These are phyloP conservation scores for Eubasilissa splendida DNA, from an alignment of 2,888 invertebrate species.

Conservation along the genomic window DNA sequence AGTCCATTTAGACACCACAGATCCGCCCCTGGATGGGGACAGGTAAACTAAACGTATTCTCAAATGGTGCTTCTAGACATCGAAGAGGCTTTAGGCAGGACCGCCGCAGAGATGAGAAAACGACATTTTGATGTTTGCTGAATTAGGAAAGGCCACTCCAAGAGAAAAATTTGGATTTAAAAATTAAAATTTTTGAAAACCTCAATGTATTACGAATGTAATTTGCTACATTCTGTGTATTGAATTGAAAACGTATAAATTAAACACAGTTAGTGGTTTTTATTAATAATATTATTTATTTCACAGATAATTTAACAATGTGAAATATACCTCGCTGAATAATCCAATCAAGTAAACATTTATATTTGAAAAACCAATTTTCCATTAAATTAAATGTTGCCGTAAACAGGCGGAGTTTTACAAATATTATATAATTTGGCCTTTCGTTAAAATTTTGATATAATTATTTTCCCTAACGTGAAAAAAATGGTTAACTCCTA, in stretches of 20 bases:
- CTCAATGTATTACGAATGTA: not conserved
- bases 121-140: too few species aligned
- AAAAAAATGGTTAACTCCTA: not conserved
- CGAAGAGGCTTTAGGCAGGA: too few species aligned
- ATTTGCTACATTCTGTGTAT: not conserved
- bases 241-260: not conserved
- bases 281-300: conserved; percentile 33
- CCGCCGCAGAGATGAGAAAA: too few species aligned
- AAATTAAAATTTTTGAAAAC: too few species aligned
- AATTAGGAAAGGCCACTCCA: too few species aligned
- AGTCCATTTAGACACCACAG: too few species aligned
- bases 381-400: not conserved
- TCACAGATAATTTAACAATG: conserved; percentile 41
- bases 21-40: too few species aligned
- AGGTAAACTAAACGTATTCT: too few species aligned
- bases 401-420: not conserved
- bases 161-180: too few species aligned
- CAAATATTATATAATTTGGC: conserved; percentile 25
- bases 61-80: too few species aligned
- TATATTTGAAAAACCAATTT: conserved; percentile 6
- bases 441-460: not conserved
- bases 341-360: conserved; percentile 27
- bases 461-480: not conserved
- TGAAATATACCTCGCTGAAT: not conserved
- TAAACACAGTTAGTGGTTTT: not conserved